These are phyloP conservation scores for Sarcophaga peregrina DNA, from an alignment of 1,140 invertebrate genomes.

Conservation along the genomic window DNA sequence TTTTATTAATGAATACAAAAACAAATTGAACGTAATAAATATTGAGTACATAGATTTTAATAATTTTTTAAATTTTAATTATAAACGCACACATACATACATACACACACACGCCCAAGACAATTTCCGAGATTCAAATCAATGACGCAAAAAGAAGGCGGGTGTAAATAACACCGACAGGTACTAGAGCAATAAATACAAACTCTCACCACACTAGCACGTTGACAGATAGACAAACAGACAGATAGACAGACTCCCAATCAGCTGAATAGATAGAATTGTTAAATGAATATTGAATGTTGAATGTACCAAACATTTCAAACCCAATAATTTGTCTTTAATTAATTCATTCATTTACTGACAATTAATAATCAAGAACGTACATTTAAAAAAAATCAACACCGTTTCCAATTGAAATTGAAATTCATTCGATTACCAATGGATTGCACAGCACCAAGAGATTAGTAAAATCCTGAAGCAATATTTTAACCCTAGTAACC, in stretches of 20 bases:
- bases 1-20: too few species aligned
- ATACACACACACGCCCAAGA: too few species aligned
- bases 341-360: neutral
- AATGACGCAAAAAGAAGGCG: neutral
- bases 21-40: too few species aligned
- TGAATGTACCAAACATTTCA: slow-evolving; percentile 5
- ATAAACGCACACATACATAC: too few species aligned
- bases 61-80: too few species aligned
- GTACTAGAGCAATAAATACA: neutral
- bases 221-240: too few species aligned
- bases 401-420: neutral
- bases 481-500: too few species aligned
- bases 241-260: neutral
- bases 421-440: too few species aligned
- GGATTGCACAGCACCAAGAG: too few species aligned
- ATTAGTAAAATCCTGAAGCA: too few species aligned
- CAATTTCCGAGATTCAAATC: too few species aligned
- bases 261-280: neutral
- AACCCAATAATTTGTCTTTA: neutral
- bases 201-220: neutral
- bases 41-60: too few species aligned
- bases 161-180: neutral
- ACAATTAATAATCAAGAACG: neutral
- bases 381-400: neutral
- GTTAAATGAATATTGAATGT: neutral